Evolutionary conservation across 2,113 vertebrate species (phyloP).

Genomic region (Callipepla californica): DNA sequence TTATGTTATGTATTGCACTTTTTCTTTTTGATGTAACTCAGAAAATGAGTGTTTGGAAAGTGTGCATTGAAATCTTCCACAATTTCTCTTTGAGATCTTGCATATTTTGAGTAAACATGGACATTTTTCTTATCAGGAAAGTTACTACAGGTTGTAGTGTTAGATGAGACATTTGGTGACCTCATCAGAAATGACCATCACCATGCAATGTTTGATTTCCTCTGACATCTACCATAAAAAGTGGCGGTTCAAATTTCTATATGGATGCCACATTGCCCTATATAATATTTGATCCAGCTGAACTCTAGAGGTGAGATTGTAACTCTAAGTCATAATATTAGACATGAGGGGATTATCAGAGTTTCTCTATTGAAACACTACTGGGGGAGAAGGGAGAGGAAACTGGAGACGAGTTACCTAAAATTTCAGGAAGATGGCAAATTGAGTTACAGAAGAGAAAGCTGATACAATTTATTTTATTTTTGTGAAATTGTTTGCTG

Average conservation of each 20-base stretch:
- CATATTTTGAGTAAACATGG: not conserved
- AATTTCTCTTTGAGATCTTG: not conserved
- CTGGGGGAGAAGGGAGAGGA: accelerated
- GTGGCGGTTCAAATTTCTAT: not conserved
- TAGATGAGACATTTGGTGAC: not conserved
- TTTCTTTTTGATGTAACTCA: not conserved
- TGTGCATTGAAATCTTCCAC: not conserved
- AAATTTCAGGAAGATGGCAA: not conserved
- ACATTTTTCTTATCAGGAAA: not conserved
- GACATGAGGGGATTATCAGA: not conserved
- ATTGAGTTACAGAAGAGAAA: not conserved
- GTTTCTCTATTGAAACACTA: not conserved
- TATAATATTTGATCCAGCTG: not conserved
- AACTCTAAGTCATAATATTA: not conserved
- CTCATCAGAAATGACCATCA: not conserved
- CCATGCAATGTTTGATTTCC: not conserved
- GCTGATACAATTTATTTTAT: not conserved
- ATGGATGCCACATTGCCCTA: not conserved
- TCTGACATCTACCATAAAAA: not conserved
- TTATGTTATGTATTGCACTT: not conserved
- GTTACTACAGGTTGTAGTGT: not conserved
- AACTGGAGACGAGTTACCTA: not conserved
- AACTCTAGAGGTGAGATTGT: not conserved
- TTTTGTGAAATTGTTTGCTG: not conserved
- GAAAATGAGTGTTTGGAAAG: not conserved